Conservation (phyloP, 2,888 invertebrate genomes). For the Drosophila atripex region DNA sequence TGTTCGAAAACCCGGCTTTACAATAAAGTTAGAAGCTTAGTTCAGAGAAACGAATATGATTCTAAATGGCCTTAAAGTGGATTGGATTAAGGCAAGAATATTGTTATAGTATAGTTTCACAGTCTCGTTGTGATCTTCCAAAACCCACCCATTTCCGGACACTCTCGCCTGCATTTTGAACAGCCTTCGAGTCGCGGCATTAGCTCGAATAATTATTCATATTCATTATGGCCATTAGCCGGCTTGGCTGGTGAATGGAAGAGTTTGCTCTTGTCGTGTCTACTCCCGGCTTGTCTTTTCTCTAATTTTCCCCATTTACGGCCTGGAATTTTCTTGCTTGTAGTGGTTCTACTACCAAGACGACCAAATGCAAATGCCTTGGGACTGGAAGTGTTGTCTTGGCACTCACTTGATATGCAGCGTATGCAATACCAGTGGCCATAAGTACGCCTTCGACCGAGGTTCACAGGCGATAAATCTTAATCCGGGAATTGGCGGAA, state of each 20-base stretch:
- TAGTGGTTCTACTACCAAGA: neutral
- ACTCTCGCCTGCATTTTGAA: constrained; percentile 39
- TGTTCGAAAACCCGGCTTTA: constrained; percentile 1
- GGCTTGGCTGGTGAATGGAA: constrained; percentile 40
- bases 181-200: constrained; percentile 32
- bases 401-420: constrained; percentile 65
- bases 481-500: constrained; percentile 38
- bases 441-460: constrained; percentile 15
- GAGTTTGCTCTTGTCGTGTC: constrained; percentile 40
- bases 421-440: constrained; percentile 44
- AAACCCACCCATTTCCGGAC: constrained; percentile 44
- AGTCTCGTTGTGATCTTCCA: neutral
- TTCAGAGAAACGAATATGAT: neutral
- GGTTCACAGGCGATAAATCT: constrained; percentile 28
- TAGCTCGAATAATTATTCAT: constrained; percentile 35
- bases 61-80: constrained; percentile 30
- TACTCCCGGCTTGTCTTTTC: constrained; percentile 14
- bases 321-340: constrained; percentile 6
- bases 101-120: neutral
- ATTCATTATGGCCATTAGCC: constrained; percentile 51
- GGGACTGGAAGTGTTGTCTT: constrained; percentile 40
- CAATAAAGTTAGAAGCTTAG: too few species aligned
- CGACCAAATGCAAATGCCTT: constrained; percentile 40
- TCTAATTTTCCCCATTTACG: constrained; percentile 24
- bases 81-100: too few species aligned